Conservation (phyloP, 2,113 vertebrate genomes). For the Eptatretus burgeri region DNA sequence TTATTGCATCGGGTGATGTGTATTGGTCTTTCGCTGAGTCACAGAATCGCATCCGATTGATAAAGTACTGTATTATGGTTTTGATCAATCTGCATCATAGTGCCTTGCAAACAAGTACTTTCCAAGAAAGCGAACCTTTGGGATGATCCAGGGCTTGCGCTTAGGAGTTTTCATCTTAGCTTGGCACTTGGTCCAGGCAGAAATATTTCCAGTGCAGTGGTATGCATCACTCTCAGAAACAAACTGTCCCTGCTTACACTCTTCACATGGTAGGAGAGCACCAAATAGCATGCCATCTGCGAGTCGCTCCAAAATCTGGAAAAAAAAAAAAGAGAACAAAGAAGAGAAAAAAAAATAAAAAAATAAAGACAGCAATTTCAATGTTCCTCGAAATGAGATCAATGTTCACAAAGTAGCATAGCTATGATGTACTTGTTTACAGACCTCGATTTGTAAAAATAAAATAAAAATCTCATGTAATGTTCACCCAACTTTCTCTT, state of each 20-base stretch:
- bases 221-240: slow-evolving; percentile 63
- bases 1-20: too few relatives aligned
- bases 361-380: too few relatives aligned
- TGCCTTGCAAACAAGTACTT: too few relatives aligned
- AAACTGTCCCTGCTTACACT: slow-evolving; percentile 54
- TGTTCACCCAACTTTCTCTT: too few relatives aligned
- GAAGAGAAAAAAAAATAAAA: background rate
- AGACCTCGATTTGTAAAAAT: too few relatives aligned
- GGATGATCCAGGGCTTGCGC: slow-evolving; percentile 52
- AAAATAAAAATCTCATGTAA: too few relatives aligned
- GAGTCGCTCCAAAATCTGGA: slow-evolving; percentile 52
- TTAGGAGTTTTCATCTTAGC: slow-evolving; percentile 38
- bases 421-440: too few relatives aligned
- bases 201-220: slow-evolving; percentile 60
- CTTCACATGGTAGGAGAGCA: slow-evolving; percentile 38
- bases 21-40: background rate
- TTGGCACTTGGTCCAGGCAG: slow-evolving; percentile 86
- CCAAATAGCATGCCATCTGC: slow-evolving; percentile 67
- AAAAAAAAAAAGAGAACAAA: background rate
- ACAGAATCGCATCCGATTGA: background rate
- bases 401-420: too few relatives aligned
- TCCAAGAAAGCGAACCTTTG: slow-evolving; percentile 27
- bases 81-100: background rate
- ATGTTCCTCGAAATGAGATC: too few relatives aligned
- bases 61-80: background rate